Base-by-base conservation (phyloP, 1,140 invertebrate genomes). In the Bombus breviceps region DNA sequence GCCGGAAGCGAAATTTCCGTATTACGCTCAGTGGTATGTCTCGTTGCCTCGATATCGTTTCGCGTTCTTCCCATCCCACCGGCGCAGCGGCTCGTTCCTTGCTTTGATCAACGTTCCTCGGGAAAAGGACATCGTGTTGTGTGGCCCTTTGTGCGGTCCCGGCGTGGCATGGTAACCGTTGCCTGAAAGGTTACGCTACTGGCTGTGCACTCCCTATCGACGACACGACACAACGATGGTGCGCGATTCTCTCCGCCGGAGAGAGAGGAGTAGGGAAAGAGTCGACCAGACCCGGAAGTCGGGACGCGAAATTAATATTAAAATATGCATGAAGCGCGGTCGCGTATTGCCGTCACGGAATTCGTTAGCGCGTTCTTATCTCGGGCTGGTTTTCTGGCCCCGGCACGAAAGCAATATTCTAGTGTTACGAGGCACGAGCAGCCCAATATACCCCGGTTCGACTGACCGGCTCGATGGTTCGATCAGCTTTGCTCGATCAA, bases 1-100 rank as follows among this genome's bases (percentile, higher is more conserved):
- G 77, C 82, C 83, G 83, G 84, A 87, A 89, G 89, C 88, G 64
- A 92, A 86, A 88, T 91, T 90, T 87, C 72, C 84, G 87, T 86
- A 88, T 88, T 87, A 88, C 81, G 81, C 73, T 83, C 68, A 47
- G 5, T 8, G n/a, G 22, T 22, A 41, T 43, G 47, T 13, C 68
- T 69, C 53, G 57, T 34, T 82, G 62, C 68, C 64, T 62, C 81
- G 81, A 85, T 87, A 81, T 86, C 85, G 39, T 74, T 77, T 62
- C 28, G 47, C 57, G 39, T 43, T 32, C 13, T 37, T 57, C 32
- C 41, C 53, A 25, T 1, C 28, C 66, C 28, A 15, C 34, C 3
- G 6, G 69, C 39, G 18, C 12, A 39, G 4, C 28, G 59, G 28
- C 59, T 72, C 37, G 22, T 22, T 64, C 73, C 53, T 74, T 88